Evolutionary conservation across 1,140 invertebrate species (phyloP), one percentile per base, ranked within the genome.

Genomic region (Calliopsis andreniformis): DNA sequence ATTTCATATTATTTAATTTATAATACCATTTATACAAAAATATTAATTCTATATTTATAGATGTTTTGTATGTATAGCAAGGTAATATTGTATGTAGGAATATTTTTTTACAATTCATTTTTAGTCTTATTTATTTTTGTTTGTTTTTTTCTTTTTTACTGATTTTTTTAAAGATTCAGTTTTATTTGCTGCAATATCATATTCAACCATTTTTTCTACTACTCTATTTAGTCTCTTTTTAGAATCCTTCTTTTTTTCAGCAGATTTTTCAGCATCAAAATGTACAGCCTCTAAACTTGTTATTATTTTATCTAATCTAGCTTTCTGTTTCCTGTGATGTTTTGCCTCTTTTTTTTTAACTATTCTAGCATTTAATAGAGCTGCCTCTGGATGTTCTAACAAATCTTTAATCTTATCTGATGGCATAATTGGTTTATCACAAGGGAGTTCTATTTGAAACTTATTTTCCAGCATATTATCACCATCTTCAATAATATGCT

Each of bases 311-410:
- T 68, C 42, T 42, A 85, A 39, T 72, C 73, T 66, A 20, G 61
- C 81, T 12, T 58, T 77, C 30, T 73, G 20, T 47, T 80, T 86
- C n/a, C 30, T 80, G 32, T n/a, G 28, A 12, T 47, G 14, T 35
- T 77, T 75, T 30, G 62, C 70, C 20, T 39, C 72, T 49, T 88
- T 89, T n/a, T 78, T 87, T 35, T 79, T 81, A 12, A 28, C 43
- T n/a, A 86, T 82, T 43, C 51, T 80, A 20, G 14, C 0, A 80
- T 87, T 87, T 30, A 86, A 67, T 62, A 39, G 30, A 5, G 67
- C n/a, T 18, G 66, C 25, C 7, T 67, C 53, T 0, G 16, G 10
- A 39, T 76, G 14, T 42, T n/a, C 12, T 3, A 28, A 6, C 18
- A 25, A 39, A 28, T 51, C 20, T 0, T 4, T 28, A 2, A 5